phyloP scores from a whole-genome alignment of 2,888 invertebrate species.

The Scrobipalpa costella region DNA sequence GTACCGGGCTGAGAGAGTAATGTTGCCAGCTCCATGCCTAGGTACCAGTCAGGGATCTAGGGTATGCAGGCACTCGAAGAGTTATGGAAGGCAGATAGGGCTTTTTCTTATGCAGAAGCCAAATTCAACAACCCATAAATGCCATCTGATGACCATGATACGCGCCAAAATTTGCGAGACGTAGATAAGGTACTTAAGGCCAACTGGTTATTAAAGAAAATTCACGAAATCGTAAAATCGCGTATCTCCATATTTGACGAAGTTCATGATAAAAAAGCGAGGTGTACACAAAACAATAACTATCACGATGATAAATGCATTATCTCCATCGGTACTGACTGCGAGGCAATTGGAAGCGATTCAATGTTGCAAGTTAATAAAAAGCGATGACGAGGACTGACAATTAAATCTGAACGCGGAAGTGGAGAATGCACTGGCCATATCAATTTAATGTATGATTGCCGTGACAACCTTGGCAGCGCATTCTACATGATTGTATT shows the following conservation, averaged over 20 bases:
- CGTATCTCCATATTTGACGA: background rate
- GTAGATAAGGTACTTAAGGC: too few relatives aligned
- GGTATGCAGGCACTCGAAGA: too few relatives aligned
- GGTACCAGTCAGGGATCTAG: too few relatives aligned
- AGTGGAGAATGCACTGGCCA: conserved; percentile 23
- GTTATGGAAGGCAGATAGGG: too few relatives aligned
- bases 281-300: conserved; percentile 1
- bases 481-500: background rate
- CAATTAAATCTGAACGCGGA: conserved; percentile 31
- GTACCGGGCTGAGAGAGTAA: background rate
- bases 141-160: too few relatives aligned
- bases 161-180: too few relatives aligned
- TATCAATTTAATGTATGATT: conserved; percentile 26
- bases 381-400: conserved; percentile 29
- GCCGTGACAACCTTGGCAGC: conserved; percentile 19
- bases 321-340: conserved; percentile 21
- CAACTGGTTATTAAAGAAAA: background rate
- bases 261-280: background rate
- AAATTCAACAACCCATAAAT: too few relatives aligned
- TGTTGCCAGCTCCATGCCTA: too few relatives aligned
- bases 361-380: conserved; percentile 43
- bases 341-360: conserved; percentile 35
- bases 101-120: too few relatives aligned
- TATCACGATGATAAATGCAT: conserved; percentile 26
- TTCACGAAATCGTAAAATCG: background rate